Conservation (phyloP, 2,888 invertebrate genomes). For the Rhynchonema sp. region DNA sequence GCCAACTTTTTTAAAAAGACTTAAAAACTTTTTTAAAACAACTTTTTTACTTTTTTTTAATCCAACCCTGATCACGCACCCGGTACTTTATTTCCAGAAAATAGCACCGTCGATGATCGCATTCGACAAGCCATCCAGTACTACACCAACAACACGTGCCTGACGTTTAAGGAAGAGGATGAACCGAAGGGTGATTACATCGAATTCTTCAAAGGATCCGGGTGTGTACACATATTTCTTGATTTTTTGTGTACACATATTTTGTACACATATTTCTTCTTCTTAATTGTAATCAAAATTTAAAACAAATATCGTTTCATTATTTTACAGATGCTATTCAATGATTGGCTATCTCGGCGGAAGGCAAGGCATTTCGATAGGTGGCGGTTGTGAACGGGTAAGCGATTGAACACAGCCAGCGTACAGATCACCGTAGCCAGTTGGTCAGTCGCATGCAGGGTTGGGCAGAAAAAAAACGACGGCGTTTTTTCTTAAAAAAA, state of each 20-base stretch:
- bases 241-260: neutral
- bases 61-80: too few relatives aligned
- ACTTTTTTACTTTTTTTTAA: too few relatives aligned
- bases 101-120: neutral
- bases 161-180: slow-evolving; percentile 15
- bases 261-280: neutral
- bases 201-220: slow-evolving; percentile 24
- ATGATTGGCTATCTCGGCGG: slow-evolving; percentile 26
- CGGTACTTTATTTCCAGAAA: neutral
- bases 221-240: slow-evolving; percentile 11
- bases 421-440: too few relatives aligned
- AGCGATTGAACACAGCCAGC: too few relatives aligned
- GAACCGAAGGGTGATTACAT: slow-evolving; percentile 17
- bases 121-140: slow-evolving; percentile 11
- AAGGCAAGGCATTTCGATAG: slow-evolving; percentile 25
- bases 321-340: slow-evolving; percentile 19
- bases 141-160: slow-evolving; percentile 19
- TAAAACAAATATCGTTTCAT: neutral
- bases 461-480: too few relatives aligned
- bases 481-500: too few relatives aligned
- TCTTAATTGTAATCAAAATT: too few relatives aligned
- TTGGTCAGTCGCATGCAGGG: too few relatives aligned
- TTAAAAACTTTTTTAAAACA: too few relatives aligned
- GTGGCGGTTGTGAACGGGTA: slow-evolving; percentile 22
- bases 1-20: too few relatives aligned